These are phyloP conservation scores for Chrysopilus asiliformis DNA, from an alignment of 2,888 invertebrate species.

Conservation along the genomic window DNA sequence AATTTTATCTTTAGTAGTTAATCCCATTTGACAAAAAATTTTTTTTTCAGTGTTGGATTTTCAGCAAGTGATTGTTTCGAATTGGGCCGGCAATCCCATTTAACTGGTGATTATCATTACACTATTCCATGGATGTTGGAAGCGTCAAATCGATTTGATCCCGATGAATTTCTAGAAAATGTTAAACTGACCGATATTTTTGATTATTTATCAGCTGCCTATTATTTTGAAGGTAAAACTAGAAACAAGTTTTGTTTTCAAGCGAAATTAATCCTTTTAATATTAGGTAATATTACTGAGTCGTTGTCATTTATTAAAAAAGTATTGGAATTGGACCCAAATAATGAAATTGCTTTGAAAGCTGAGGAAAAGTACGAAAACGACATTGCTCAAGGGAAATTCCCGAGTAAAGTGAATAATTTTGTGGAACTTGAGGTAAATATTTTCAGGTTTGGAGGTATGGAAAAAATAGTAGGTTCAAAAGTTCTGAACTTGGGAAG, in stretches of 20 bases:
- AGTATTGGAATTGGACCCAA: conserved; percentile 62
- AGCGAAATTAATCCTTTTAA: not conserved
- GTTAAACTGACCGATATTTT: conserved; percentile 66
- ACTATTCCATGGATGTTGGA: conserved; percentile 93
- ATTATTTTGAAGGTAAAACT: conserved; percentile 82
- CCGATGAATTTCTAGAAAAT: conserved; percentile 48
- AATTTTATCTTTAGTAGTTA: too few species aligned
- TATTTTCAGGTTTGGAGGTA: too few species aligned
- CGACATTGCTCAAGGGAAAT: too few species aligned
- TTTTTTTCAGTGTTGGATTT: conserved; percentile 43
- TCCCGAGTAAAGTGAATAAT: too few species aligned
- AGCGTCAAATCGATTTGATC: conserved; percentile 60
- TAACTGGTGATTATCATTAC: conserved; percentile 83
- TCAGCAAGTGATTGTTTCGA: conserved; percentile 91
- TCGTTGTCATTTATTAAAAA: conserved; percentile 85
- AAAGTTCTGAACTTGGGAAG: too few species aligned
- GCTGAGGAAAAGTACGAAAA: too few species aligned
- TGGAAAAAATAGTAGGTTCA: too few species aligned
- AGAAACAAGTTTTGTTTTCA: too few species aligned
- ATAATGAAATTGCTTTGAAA: conserved; percentile 80
- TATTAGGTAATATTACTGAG: conserved; percentile 57
- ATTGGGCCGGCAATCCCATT: conserved; percentile 85
- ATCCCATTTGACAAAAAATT: too few species aligned
- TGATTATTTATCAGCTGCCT: conserved; percentile 91
- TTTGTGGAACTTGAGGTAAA: too few species aligned